Evolutionary conservation across 2,113 vertebrate genomes (phyloP), one percentile per base, ranked within the genome.

Genomic region (Zapus hudsonius): DNA sequence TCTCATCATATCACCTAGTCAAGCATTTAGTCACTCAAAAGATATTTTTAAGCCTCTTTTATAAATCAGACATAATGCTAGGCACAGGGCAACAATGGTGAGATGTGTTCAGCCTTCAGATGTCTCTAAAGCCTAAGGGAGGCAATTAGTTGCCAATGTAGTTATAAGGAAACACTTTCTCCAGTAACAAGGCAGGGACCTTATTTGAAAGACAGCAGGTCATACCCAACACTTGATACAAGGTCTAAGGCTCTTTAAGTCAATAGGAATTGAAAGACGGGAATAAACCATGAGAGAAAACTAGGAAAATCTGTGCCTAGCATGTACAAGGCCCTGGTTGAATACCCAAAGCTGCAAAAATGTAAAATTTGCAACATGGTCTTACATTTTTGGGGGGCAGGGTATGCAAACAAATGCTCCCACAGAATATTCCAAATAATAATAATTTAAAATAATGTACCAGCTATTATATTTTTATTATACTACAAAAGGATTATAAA

Each of bases 401-500:
- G 9, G 29, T 64, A 75, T 3, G 8, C 75, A 72, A 59, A 92
- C 84, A 79, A 16, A 5, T 40, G 6, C 38, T 90, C n/a, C 25
- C 16, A 80, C 64, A 36, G 40, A 63, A 76, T 78, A 91, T 44
- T 86, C 27, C 61, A 92, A 86, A 94, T 69, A 94, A 66, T 64
- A 87, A 75, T 6, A 74, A 44, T 74, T 79, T 70, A 38, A 83
- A 87, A 75, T 22, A 72, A 70, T 73, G 29, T 57, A 86, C 15
- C 40, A 74, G 29, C 40, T 33, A 70, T 61, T 73, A 84, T 27
- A 66, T 91, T 92, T 83, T 91, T 57, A 92, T 87, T 84, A 84
- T 84, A 86, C 59, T 82, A 83, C 25, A 94, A 95, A 44, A 73
- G 29, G 38, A 83, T 38, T 87, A 69, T n/a, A 93, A 72, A 69